Evolutionary conservation across 2,888 invertebrate genomes (phyloP), one percentile per base, ranked within the genome.

Genomic region (Cosmia pyralina): DNA sequence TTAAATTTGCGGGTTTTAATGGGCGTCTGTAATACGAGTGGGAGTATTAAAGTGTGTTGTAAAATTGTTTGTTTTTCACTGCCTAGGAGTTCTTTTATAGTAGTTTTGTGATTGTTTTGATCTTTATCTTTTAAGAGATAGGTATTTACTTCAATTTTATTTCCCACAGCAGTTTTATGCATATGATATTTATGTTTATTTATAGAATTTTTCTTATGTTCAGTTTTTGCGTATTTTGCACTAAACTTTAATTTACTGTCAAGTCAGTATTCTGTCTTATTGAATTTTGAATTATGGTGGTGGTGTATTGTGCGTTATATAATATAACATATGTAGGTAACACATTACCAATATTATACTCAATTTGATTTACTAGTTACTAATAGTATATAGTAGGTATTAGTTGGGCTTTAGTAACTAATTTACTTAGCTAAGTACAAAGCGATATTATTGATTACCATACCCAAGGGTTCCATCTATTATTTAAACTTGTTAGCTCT

Each of bases 1-100:
- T 85, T 83, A 84, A 85, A 85, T 86, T 86, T 89, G 85, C 87
- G 83, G 74, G 80, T 85, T 87, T 84, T 86, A 87, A 82, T 80
- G 68, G 77, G 46, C 22, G 46, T 41, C 62, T 79, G 72, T 83
- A 77, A 79, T 81, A 75, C 69, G 75, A 79, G 75, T 68, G 72
- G 64, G 60, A 68, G 65, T 67, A 77, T 73, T 71, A 73, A 85
- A 78, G 76, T 73, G 60, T 72, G 83, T 71, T 75, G 38, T 82
- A 81, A 83, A 78, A 70, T 73, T 78, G 68, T 78, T 81, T 83
- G 83, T 80, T 77, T 81, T 79, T 55, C 78, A 55, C 69, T 58
- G 46, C 48, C 69, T 73, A 55, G 59, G 44, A 78, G 38, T 78
- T 81, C 58, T 77, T 81, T 79, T 65, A 62, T 81, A 55, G 70